Evolutionary conservation across 1,140 invertebrate species (phyloP), one percentile per base, ranked within the genome.

Genomic region (Myzus persicae): DNA sequence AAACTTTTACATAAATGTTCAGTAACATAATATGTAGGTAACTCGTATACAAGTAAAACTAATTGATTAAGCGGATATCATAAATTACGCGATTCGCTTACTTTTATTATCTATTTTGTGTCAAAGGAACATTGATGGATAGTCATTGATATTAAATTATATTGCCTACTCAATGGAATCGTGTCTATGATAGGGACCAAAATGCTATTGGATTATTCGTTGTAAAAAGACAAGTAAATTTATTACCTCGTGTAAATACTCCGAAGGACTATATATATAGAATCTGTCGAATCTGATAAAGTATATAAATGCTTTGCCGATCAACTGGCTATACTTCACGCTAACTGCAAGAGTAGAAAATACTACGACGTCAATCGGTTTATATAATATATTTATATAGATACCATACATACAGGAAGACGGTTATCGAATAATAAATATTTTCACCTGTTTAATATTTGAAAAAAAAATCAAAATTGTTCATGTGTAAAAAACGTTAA

Each of bases 251-350:
- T 48, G 76, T 48, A 48, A 92, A 51, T 92, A 81, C 44, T 81
- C 11, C 42, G 76, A 81, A 76, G n/a, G 76, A 82, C 20, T 92
- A n/a, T 82, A 24, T 76, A 91, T 76, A n/a, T 5, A 76, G 31
- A 76, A 76, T 76, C 59, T 76, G 59, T 76, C 14, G 59, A 82
- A 92, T 92, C 91, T 81, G 91, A 92, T 92, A 92, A 91, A 91
- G 36, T 89, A 88, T 48, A 89, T 44, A 89, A 87, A 89, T 26
- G 87, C 44, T 48, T 51, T 89, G 44, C 46, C 46, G n/a, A 36
- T 51, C 85, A 87, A 46, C 85, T 87, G 44, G 5, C 4, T 44
- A 85, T 44, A 85, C 42, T 89, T 36, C 87, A 31, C 18, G 88
- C 31, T 89, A 89, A 88, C 85, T 20, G 85, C 18, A 46, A 88